phyloP scores from a whole-genome alignment of 2,113 vertebrate species.

The Otocyon megalotis region DNA sequence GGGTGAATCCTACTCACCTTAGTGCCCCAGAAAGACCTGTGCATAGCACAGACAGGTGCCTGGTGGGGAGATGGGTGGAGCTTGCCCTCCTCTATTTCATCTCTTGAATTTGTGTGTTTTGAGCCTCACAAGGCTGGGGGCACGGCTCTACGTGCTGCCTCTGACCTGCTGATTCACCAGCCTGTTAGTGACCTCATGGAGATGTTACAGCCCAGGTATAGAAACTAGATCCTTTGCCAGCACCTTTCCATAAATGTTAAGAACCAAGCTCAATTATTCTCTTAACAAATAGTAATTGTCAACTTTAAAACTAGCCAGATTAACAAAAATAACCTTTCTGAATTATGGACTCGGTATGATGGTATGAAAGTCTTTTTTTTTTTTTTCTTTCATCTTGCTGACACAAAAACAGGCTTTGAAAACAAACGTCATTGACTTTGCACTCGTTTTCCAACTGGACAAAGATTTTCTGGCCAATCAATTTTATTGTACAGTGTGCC shows the following conservation, averaged over 20 bases:
- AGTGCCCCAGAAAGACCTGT: no score
- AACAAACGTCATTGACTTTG: neutral
- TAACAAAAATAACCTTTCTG: neutral
- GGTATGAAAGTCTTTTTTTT: neutral
- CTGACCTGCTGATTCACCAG: neutral
- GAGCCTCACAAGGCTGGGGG: neutral
- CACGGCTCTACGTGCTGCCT: neutral
- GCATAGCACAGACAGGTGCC: neutral
- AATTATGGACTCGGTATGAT: neutral
- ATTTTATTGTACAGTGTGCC: neutral
- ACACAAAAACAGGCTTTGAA: neutral
- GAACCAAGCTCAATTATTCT: neutral
- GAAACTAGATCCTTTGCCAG: neutral
- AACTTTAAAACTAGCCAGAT: neutral
- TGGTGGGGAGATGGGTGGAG: neutral
- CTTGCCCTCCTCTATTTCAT: neutral
- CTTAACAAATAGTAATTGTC: neutral
- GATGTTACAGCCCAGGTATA: neutral
- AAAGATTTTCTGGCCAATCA: neutral
- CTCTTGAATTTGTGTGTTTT: neutral
- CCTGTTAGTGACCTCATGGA: neutral
- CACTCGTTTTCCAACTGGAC: rapidly evolving
- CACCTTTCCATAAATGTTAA: neutral
- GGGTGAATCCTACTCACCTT: no score
- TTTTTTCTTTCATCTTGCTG: neutral